phyloP scores from a whole-genome alignment of 1,140 invertebrate genomes.

The Nephotettix cincticeps region DNA sequence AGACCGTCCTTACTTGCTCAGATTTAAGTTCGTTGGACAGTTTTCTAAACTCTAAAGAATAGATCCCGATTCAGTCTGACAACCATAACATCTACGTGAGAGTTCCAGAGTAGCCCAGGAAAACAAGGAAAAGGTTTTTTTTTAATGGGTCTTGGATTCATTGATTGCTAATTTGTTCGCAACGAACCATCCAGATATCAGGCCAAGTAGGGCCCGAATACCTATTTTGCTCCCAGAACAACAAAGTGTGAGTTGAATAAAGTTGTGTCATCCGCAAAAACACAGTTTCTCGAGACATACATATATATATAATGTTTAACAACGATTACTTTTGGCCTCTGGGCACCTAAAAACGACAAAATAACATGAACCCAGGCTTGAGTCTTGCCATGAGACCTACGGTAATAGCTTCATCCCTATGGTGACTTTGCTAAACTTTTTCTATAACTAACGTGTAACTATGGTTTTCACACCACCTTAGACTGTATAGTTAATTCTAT shows the following conservation, averaged over 20 bases:
- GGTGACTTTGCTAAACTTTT: too few species aligned
- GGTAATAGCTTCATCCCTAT: too few species aligned
- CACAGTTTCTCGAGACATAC: not conserved
- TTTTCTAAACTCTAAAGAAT: not conserved
- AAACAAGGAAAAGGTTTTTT: not conserved
- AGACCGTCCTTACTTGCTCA: not conserved
- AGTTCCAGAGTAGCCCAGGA: not conserved
- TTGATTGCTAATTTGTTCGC: not conserved
- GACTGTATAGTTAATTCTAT: too few species aligned
- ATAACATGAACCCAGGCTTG: too few species aligned
- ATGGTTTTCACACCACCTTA: too few species aligned
- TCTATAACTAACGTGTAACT: too few species aligned
- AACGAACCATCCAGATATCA: not conserved
- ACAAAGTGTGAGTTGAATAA: not conserved
- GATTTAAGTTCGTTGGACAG: not conserved
- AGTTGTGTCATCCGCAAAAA: not conserved
- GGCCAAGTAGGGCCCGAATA: not conserved
- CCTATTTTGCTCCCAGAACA: not conserved
- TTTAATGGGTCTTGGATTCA: not conserved
- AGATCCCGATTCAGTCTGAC: not conserved
- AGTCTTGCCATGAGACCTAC: too few species aligned
- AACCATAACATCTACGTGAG: not conserved
- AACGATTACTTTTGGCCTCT: too few species aligned
- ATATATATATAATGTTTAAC: too few species aligned
- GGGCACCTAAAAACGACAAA: too few species aligned